These are phyloP conservation scores for Chydorus sphaericus DNA, from an alignment of 2,888 invertebrate species.

Conservation along the genomic window DNA sequence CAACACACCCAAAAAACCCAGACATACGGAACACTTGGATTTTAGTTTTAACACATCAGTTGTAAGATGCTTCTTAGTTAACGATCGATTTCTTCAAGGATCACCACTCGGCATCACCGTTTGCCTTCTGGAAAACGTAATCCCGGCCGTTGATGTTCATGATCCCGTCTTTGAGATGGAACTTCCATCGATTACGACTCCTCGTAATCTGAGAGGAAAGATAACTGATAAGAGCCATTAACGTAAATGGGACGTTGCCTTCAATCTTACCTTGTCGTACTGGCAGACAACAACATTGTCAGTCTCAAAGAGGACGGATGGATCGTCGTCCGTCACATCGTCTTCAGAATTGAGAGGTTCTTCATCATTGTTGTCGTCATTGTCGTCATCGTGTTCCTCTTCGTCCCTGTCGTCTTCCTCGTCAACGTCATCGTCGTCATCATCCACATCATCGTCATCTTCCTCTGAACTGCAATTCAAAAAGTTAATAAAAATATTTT, in stretches of 20 bases:
- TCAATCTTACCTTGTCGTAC: conserved; percentile 90
- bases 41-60: too few relatives aligned
- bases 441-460: conserved; percentile 62
- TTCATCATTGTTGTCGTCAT: conserved; percentile 34
- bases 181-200: conserved; percentile 98
- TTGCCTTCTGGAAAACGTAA: conserved; percentile 96
- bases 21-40: too few relatives aligned
- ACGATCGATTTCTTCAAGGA: background rate
- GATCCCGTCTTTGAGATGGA: conserved; percentile 97
- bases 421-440: conserved; percentile 43
- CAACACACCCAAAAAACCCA: too few relatives aligned
- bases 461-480: conserved; percentile 38
- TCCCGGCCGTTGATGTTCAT: conserved; percentile 98
- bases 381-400: conserved; percentile 56
- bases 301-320: conserved; percentile 89
- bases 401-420: conserved; percentile 59
- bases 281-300: conserved; percentile 99
- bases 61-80: background rate
- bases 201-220: conserved; percentile 63
- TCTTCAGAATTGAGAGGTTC: conserved; percentile 91
- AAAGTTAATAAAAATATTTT: too few relatives aligned
- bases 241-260: background rate
- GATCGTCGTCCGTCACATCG: conserved; percentile 78
- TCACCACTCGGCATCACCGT: conserved; percentile 98
- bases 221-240: background rate